Base-by-base conservation (phyloP, 92 coral and sea anemone species). In the Plumapathes pennacea region DNA sequence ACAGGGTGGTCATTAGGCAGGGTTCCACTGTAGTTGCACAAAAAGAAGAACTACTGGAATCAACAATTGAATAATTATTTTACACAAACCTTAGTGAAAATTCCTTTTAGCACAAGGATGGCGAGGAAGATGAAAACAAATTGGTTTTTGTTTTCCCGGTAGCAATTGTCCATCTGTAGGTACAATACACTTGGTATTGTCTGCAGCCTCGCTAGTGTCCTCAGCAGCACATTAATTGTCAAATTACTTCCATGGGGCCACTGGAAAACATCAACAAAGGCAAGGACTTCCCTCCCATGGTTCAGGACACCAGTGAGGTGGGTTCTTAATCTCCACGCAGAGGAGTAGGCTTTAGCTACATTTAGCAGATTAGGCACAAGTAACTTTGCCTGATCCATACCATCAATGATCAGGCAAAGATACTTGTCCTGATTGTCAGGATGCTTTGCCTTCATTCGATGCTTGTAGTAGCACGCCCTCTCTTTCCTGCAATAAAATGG, bases 341-440 rank as follows among this genome's bases (percentile, higher is more conserved):
- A 32, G 4, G 47, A 22, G 26, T 60, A 73, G 3, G 80, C 22
- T 46, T 76, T 76, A 25, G 74, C 58, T 66, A 38, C 50, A 27
- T 39, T 25, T 1, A 76, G 27, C 2, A 76, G 76, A 20, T 63
- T 2, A 0, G 75, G 83, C 10, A 66, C 21, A 34, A 67, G 64
- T 15, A 76, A 62, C 27, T 76, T 76, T 15, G 34, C 67, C 33
- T 76, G 83, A 40, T 76, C 83, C 83, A 76, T 76, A 10, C 76
- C 76, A 31, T 76, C 83, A 5, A 76, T 62, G 0, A 76, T 56
- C 4, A 66, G 0, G 18, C 83, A 66, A 50, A 57, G 32, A 41
- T 31, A 54, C 9, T 39, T 55, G 3, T 25, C 30, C 1, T 10
- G 26, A 5, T 40, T 25, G 3, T 2, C 12, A 10, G 19, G 17